Evolutionary conservation across 2,113 vertebrate genomes (phyloP).

Genomic region (Pipa parva): DNA sequence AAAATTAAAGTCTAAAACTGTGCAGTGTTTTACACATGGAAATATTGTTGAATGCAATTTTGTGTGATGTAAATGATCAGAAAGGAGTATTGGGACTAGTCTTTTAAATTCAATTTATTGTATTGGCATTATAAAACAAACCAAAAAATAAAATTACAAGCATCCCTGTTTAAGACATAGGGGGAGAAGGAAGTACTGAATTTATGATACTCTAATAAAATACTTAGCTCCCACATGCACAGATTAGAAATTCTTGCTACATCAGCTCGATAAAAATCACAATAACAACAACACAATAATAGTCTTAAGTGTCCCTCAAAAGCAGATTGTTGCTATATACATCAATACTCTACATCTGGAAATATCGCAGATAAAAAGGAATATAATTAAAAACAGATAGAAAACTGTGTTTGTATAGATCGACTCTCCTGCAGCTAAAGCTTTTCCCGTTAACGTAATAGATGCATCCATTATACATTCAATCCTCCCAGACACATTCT

Average conservation of each 20-base stretch:
- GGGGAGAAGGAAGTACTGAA: no score
- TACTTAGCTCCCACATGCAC: no score
- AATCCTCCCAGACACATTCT: neutral
- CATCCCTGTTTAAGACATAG: no score
- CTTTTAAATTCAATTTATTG: no score
- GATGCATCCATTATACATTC: neutral
- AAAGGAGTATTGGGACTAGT: no score
- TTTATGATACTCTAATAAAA: no score
- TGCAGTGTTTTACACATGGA: no score
- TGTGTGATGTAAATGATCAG: no score
- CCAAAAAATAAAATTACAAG: no score
- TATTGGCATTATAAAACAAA: no score
- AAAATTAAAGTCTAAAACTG: no score
- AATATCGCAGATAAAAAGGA: neutral
- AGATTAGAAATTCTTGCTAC: neutral
- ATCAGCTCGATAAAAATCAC: slow-evolving; percentile 1
- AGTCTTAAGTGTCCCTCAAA: neutral
- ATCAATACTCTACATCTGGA: neutral
- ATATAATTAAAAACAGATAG: neutral
- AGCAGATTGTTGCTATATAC: neutral
- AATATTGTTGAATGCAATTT: no score
- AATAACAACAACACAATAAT: neutral
- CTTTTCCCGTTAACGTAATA: neutral
- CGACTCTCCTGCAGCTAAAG: neutral
- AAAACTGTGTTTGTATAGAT: neutral